Evolutionary conservation across 2,797 vertebrate species (phyloP).

Genomic region (Phrynocephalus vlangalii): DNA sequence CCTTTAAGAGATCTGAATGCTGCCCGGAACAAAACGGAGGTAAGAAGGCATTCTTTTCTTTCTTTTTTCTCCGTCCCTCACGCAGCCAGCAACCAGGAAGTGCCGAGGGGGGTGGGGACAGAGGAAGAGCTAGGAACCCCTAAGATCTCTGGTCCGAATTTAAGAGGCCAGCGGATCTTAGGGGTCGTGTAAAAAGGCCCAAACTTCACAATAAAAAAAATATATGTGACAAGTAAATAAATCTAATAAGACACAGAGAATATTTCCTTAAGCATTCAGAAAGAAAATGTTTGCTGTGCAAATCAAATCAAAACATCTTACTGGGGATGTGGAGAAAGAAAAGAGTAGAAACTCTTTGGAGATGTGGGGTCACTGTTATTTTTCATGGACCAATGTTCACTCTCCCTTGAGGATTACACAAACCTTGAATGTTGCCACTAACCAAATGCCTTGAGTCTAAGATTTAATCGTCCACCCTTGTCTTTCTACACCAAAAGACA

Average conservation of each 20-base stretch:
- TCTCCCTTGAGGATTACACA: slow-evolving; percentile 8
- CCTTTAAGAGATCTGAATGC: too few species aligned
- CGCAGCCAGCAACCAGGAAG: too few species aligned
- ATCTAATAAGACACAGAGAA: background rate
- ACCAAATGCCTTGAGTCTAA: slow-evolving; percentile 12
- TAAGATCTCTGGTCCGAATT: too few species aligned
- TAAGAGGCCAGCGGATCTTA: too few species aligned
- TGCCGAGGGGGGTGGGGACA: too few species aligned
- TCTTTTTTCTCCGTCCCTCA: too few species aligned
- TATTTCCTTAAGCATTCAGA: slow-evolving; percentile 15
- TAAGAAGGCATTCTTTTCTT: too few species aligned
- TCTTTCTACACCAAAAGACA: slow-evolving; percentile 26
- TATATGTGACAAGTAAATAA: background rate
- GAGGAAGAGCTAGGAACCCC: too few species aligned
- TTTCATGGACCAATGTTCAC: slow-evolving; percentile 11
- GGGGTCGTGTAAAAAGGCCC: too few species aligned
- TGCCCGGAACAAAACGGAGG: too few species aligned
- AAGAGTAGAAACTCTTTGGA: background rate
- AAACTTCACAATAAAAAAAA: background rate
- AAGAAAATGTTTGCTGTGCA: slow-evolving; percentile 1
- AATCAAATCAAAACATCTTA: slow-evolving; percentile 3
- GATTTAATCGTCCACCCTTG: slow-evolving; percentile 36
- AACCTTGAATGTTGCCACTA: slow-evolving; percentile 7
- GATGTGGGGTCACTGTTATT: background rate
- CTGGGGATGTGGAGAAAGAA: background rate